A percentile compares a stretch with the other conserved stretches of the same genome.
Conservation (phyloP, 2,888 invertebrate genomes). For the Sarcophaga caerulescens region DNA sequence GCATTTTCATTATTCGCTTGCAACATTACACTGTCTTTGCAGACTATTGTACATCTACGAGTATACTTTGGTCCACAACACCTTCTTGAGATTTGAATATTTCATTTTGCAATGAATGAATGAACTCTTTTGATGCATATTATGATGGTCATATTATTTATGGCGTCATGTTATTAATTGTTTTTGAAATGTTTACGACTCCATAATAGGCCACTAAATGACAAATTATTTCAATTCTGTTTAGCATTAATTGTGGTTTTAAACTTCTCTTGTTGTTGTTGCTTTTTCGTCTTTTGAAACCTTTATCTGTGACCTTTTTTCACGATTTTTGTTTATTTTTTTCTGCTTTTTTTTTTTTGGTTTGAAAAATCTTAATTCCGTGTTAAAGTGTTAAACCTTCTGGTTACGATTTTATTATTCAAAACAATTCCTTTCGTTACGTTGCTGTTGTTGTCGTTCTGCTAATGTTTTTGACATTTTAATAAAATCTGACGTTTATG, state of each 20-base stretch:
- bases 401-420: conserved; percentile 9
- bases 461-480: conserved; percentile 63
- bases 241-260: neutral
- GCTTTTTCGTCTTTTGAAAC: neutral
- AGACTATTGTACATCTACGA: no score
- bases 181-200: no score
- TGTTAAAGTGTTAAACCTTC: conserved; percentile 32
- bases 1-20: no score
- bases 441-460: conserved; percentile 14
- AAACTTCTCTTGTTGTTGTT: neutral
- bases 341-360: no score
- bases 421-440: conserved; percentile 21
- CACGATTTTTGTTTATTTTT: neutral
- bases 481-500: conserved; percentile 67
- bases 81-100: no score
- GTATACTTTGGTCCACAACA: no score
- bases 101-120: no score
- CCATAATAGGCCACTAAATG: no score
- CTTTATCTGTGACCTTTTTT: neutral
- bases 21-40: no score
- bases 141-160: no score
- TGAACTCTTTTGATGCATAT: no score
- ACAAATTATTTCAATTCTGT: neutral
- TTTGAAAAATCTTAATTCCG: neutral
- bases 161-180: no score